Percentiles rank a stretch among this genome's conserved stretches.
Conservation (phyloP, 2,113 vertebrate species). For the Chrysemys picta region DNA sequence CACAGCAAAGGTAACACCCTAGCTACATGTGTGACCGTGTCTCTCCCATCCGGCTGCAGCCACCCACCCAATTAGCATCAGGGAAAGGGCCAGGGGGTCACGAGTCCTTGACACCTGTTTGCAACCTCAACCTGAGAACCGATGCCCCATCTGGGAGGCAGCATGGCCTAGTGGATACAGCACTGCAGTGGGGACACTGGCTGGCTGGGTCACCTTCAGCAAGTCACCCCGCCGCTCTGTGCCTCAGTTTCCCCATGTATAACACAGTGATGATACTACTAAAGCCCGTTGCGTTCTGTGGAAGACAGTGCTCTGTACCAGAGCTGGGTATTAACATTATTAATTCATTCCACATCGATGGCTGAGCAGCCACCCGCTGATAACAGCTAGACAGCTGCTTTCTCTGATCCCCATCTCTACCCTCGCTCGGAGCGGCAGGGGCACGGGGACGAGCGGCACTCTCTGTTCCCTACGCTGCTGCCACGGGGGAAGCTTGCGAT, state of each 20-base stretch:
- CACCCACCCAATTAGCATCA: background rate
- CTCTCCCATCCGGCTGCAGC: background rate
- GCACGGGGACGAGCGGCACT: background rate
- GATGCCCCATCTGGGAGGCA: background rate
- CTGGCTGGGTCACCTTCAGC: background rate
- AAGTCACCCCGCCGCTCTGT: too few relatives aligned
- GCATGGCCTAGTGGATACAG: background rate
- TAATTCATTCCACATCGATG: background rate
- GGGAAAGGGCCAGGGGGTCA: background rate
- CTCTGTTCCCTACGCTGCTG: background rate
- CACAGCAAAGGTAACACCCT: background rate
- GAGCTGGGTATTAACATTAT: background rate
- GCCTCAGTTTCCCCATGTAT: background rate
- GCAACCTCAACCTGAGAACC: background rate
- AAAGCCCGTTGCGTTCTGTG: background rate
- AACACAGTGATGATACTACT: background rate
- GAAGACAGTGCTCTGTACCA: background rate
- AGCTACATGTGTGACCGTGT: background rate
- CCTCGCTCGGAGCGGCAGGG: background rate
- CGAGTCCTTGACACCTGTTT: background rate
- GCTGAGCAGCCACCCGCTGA: background rate
- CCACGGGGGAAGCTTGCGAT: accelerated
- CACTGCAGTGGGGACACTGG: background rate
- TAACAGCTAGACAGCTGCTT: background rate
- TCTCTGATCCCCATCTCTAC: background rate